Evolutionary conservation across 2,888 invertebrate species (phyloP).

Genomic region (Tetragonula carbonaria): DNA sequence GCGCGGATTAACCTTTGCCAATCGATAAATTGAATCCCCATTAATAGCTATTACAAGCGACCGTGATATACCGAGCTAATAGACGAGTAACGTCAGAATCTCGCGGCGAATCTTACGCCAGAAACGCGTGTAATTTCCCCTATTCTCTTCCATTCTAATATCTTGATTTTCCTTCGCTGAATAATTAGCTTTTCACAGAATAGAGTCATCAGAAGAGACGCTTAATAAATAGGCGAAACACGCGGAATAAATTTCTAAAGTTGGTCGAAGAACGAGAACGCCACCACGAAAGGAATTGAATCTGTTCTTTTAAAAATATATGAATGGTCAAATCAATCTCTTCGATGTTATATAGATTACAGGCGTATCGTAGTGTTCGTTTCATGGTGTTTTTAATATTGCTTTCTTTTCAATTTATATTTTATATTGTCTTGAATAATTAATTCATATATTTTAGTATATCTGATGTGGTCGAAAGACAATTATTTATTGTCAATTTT

Average conservation of each 20-base stretch:
- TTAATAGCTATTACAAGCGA: constrained; percentile 61
- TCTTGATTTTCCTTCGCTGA: constrained; percentile 71
- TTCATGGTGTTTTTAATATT: constrained; percentile 30
- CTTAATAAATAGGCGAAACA: constrained; percentile 73
- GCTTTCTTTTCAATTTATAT: neutral
- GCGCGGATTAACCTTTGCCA: constrained; percentile 60
- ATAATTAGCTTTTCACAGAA: constrained; percentile 59
- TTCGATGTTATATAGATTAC: constrained; percentile 38
- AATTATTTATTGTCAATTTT: neutral
- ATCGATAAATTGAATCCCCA: constrained; percentile 66
- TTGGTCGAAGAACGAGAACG: neutral
- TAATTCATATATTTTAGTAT: neutral
- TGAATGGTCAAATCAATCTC: neutral
- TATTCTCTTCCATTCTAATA: constrained; percentile 42
- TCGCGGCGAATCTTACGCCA: constrained; percentile 34
- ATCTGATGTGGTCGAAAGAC: neutral
- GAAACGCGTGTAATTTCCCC: constrained; percentile 71
- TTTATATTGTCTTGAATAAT: neutral
- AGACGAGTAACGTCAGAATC: constrained; percentile 19
- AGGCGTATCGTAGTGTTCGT: neutral
- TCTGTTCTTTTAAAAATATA: neutral
- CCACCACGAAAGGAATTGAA: neutral
- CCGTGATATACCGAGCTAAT: constrained; percentile 28
- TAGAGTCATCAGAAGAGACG: constrained; percentile 75
- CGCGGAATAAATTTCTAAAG: constrained; percentile 60